Conservation (phyloP, 2,888 invertebrate species). For the Neoaliturus tenellus region DNA sequence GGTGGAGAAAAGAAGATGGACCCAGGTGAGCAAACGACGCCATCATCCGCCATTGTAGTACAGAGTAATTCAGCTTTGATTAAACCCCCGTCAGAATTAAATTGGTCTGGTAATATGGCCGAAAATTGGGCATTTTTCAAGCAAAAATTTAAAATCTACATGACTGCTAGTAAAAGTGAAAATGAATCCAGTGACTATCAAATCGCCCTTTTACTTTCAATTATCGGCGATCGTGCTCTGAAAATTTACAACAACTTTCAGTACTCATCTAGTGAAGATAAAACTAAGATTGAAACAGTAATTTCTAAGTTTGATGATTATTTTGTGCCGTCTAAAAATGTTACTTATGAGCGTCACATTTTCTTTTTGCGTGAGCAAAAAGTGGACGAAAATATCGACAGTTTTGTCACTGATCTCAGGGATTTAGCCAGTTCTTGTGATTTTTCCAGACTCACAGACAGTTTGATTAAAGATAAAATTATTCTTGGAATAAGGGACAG, state of each 20-base stretch:
- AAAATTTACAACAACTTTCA: slow-evolving; percentile 5
- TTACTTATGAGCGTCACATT: slow-evolving; percentile 1
- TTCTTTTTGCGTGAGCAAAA: slow-evolving; percentile 21
- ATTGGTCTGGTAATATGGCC: slow-evolving; percentile 8
- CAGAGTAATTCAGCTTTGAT: neutral
- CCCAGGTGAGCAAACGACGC: neutral
- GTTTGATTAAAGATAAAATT: slow-evolving; percentile 30
- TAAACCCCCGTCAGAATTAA: neutral
- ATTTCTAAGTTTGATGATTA: neutral
- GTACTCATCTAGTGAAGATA: neutral
- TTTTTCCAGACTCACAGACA: neutral
- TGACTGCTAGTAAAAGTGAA: neutral
- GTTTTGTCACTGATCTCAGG: slow-evolving; percentile 19
- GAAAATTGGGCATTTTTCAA: slow-evolving; percentile 30
- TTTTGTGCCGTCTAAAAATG: slow-evolving; percentile 8
- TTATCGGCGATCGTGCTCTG: slow-evolving; percentile 20
- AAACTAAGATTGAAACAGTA: neutral
- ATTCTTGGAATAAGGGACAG: slow-evolving; percentile 18
- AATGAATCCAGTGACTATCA: slow-evolving; percentile 6
- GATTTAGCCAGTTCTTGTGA: neutral
- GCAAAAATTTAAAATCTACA: slow-evolving; percentile 4
- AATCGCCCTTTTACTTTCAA: neutral
- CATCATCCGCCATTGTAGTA: neutral
- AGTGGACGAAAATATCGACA: neutral
- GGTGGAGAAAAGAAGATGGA: neutral